phyloP scores from a whole-genome alignment of 2,888 invertebrate species.

The Metellina segmentata region DNA sequence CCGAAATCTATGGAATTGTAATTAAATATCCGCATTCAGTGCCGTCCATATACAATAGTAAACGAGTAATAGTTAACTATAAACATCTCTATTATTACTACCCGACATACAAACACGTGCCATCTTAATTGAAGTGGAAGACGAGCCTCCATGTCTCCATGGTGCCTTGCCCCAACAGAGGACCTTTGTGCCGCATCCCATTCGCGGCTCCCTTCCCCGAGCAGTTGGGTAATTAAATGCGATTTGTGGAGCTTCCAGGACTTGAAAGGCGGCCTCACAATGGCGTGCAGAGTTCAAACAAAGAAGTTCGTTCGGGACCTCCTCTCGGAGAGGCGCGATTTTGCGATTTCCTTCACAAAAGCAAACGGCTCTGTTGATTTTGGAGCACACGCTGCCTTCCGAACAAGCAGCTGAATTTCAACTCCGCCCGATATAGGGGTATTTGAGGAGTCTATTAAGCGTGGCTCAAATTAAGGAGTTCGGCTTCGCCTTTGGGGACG shows the following conservation, averaged over 20 bases:
- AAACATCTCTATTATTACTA: too few species aligned
- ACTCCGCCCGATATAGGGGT: conserved; percentile 19
- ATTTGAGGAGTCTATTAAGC: conserved; percentile 47
- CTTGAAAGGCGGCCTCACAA: neutral
- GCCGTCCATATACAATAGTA: too few species aligned
- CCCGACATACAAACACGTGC: too few species aligned
- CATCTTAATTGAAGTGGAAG: too few species aligned
- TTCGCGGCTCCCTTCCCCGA: neutral
- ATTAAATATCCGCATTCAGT: too few species aligned
- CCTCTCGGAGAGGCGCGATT: conserved; percentile 20
- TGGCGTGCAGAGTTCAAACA: conserved; percentile 16
- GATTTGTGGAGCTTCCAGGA: neutral
- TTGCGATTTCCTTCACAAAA: conserved; percentile 19
- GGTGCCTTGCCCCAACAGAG: neutral
- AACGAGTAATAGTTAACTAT: too few species aligned
- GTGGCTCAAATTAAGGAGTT: conserved; percentile 16
- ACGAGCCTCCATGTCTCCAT: too few species aligned
- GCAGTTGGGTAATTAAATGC: conserved; percentile 12
- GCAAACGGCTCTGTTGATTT: conserved; percentile 42
- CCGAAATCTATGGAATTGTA: too few species aligned
- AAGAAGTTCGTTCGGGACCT: conserved; percentile 26
- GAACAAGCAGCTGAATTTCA: conserved; percentile 25
- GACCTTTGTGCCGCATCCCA: neutral
- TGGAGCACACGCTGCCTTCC: neutral
- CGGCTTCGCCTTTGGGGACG: neutral